Conservation (phyloP, 2,888 invertebrate species). For the Drosophila quinaria region DNA sequence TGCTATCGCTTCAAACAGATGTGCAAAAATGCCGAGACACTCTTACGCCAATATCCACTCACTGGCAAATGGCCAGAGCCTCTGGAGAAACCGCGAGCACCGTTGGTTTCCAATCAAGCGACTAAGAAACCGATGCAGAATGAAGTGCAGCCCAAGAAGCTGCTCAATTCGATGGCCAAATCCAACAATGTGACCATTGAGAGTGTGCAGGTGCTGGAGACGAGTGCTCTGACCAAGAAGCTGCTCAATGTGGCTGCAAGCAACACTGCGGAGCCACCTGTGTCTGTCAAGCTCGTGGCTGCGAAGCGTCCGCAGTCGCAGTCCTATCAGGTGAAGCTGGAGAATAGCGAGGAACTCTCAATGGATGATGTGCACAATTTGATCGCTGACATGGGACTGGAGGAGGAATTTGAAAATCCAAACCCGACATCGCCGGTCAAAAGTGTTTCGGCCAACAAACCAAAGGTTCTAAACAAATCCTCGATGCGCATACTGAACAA, state of each 20-base stretch:
- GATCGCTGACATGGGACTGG: slow-evolving; percentile 63
- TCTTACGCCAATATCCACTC: slow-evolving; percentile 89
- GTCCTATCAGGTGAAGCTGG: slow-evolving; percentile 75
- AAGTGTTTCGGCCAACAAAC: slow-evolving; percentile 48
- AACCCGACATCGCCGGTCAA: not conserved
- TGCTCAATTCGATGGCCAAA: slow-evolving; percentile 63
- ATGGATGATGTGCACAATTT: slow-evolving; percentile 81
- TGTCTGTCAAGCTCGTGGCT: not conserved
- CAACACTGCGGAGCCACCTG: slow-evolving; percentile 51
- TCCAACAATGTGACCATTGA: slow-evolving; percentile 42
- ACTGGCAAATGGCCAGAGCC: slow-evolving; percentile 88
- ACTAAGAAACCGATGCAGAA: slow-evolving; percentile 4
- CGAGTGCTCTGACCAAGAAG: slow-evolving; percentile 47
- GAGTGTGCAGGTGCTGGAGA: slow-evolving; percentile 63
- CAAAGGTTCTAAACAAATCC: slow-evolving; percentile 84
- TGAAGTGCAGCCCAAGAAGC: slow-evolving; percentile 56
- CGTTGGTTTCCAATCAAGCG: slow-evolving; percentile 59
- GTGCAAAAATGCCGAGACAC: slow-evolving; percentile 91
- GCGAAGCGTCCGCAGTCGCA: slow-evolving; percentile 21
- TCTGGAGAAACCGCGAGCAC: slow-evolving; percentile 83
- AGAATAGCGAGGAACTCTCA: slow-evolving; percentile 81
- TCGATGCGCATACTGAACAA: slow-evolving; percentile 84
- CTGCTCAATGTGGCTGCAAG: slow-evolving; percentile 59
- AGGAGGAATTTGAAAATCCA: slow-evolving; percentile 34
- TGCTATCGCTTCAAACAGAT: slow-evolving; percentile 91